Conservation (phyloP, 2,113 vertebrate species). For the Catharus minimus region DNA sequence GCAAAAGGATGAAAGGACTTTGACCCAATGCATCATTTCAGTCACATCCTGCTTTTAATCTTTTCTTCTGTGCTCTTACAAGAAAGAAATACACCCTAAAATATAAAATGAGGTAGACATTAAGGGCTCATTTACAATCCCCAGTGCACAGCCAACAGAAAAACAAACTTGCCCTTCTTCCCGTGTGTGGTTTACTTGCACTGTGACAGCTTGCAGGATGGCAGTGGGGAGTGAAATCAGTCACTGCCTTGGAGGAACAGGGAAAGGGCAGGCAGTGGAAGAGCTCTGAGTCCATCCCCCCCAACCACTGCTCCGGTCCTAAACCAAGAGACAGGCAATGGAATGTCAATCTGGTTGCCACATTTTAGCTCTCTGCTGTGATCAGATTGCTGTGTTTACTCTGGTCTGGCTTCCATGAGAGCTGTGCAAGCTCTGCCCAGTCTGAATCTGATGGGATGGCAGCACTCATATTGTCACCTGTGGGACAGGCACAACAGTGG, state of each 20-base stretch:
- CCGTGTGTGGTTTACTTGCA: not conserved
- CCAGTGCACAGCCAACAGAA: not conserved
- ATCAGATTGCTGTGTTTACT: not conserved
- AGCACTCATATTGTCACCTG: not conserved
- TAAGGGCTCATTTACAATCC: constrained; percentile 30
- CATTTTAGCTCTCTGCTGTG: not conserved
- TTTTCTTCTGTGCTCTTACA: not conserved
- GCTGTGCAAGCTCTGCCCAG: not conserved
- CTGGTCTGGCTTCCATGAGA: not conserved
- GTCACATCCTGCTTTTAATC: not conserved
- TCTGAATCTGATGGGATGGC: fast-evolving
- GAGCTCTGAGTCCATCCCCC: not conserved
- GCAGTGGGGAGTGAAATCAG: not conserved
- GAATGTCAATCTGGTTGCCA: not conserved
- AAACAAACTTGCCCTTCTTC: not conserved
- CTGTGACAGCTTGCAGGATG: not conserved
- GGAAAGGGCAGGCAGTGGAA: not conserved
- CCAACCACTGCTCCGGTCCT: not conserved
- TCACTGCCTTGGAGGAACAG: not conserved
- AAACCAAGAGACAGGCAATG: not conserved
- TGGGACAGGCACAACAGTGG: not conserved
- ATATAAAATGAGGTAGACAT: constrained; percentile 24
- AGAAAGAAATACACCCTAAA: constrained; percentile 6
- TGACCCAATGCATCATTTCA: not conserved
- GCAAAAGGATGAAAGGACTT: constrained; percentile 46